Evolutionary conservation across 2,888 invertebrate genomes (phyloP).

Genomic region (Rhingia campestris): DNA sequence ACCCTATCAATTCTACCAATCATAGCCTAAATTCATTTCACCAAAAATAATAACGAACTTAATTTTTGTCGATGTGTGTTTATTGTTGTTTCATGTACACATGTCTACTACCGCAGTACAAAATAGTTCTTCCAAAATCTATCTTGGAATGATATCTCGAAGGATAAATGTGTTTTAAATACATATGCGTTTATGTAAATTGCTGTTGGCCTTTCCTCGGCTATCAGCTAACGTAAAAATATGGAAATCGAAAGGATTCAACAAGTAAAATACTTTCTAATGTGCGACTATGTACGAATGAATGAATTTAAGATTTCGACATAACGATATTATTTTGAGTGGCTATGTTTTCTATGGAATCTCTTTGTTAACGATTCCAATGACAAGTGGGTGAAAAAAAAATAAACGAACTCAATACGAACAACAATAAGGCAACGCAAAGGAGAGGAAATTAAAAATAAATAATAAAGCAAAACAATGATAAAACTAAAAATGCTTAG

Average conservation of each 20-base stretch:
- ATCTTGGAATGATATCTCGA: constrained; percentile 65
- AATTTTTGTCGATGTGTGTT: not conserved
- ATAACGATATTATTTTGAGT: constrained; percentile 26
- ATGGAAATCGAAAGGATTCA: constrained; percentile 10
- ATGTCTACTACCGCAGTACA: constrained; percentile 59
- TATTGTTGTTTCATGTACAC: constrained; percentile 41
- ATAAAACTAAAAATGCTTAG: constrained; percentile 73
- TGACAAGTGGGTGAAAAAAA: not conserved
- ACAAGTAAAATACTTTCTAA: constrained; percentile 5
- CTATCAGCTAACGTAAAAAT: constrained; percentile 1
- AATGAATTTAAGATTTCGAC: not conserved
- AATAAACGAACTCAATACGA: constrained; percentile 14
- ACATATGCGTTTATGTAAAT: constrained; percentile 24
- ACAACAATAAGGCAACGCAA: constrained; percentile 14
- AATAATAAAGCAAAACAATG: constrained; percentile 63
- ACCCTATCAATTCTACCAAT: constrained; percentile 12
- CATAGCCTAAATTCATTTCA: constrained; percentile 3
- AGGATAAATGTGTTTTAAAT: constrained; percentile 43
- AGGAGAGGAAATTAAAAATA: constrained; percentile 49
- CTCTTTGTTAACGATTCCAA: constrained; percentile 36
- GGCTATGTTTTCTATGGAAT: constrained; percentile 26
- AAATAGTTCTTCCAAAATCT: constrained; percentile 54
- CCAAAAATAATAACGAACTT: not conserved
- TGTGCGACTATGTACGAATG: no score
- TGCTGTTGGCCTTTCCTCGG: constrained; percentile 1